Percentiles rank a stretch among this genome's conserved stretches.
Conservation (phyloP, 2,888 invertebrate species). For the Ceratothoa steindachneri region DNA sequence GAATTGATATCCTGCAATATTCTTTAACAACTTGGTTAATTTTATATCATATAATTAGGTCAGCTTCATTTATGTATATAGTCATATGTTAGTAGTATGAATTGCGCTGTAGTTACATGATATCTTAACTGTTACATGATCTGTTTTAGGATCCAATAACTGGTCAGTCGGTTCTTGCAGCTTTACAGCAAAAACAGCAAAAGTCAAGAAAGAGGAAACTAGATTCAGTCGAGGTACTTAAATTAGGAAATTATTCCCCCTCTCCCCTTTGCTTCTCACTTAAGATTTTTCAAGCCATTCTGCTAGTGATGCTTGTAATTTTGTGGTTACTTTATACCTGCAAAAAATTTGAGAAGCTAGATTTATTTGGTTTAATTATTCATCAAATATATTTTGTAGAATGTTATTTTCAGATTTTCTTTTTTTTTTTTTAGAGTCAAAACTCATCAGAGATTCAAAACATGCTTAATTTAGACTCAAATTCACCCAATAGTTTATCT, state of each 20-base stretch:
- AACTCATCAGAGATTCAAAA: neutral
- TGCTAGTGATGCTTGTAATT: no score
- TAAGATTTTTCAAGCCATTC: no score
- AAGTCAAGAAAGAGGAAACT: conserved; percentile 44
- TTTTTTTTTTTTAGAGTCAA: neutral
- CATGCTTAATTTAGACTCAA: neutral
- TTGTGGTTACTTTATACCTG: no score
- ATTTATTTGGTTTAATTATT: no score
- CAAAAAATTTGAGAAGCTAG: no score
- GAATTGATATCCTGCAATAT: no score
- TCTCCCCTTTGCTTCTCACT: neutral
- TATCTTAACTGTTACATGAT: no score
- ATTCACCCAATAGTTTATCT: neutral
- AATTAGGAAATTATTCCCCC: conserved; percentile 15
- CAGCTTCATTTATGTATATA: no score
- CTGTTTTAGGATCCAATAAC: conserved; percentile 44
- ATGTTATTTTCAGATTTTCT: neutral
- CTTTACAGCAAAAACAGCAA: conserved; percentile 47
- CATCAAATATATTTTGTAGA: neutral
- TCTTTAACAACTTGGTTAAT: no score
- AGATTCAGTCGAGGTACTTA: conserved; percentile 30
- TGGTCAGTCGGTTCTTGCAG: conserved; percentile 46
- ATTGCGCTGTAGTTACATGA: no score
- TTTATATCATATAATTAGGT: no score
- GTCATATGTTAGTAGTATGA: no score